Conservation (phyloP, 2,888 invertebrate genomes). For the Ligdia adustata region DNA sequence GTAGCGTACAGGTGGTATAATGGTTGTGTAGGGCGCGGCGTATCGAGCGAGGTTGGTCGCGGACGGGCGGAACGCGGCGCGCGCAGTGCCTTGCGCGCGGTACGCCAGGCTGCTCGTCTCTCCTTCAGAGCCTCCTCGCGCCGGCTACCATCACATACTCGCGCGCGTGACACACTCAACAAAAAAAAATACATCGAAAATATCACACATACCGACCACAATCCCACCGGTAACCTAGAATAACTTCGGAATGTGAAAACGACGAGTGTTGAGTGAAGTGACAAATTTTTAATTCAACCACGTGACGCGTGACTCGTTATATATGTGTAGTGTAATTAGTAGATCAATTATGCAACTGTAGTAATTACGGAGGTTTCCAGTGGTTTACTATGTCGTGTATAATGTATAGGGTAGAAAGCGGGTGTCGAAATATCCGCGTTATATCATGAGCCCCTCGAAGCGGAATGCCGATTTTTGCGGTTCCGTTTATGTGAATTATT, state of each 20-base stretch:
- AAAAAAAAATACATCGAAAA: conserved; percentile 14
- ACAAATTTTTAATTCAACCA: conserved; percentile 46
- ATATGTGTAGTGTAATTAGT: conserved; percentile 56
- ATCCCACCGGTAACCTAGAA: conserved; percentile 25
- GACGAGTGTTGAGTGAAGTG: conserved; percentile 37
- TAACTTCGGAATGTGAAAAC: conserved; percentile 18
- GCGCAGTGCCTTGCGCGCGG: conserved; percentile 64
- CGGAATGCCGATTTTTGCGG: conserved; percentile 5
- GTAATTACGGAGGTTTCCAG: conserved; percentile 28
- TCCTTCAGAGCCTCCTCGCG: conserved; percentile 24
- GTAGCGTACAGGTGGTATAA: conserved; percentile 75
- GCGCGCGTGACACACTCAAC: conserved; percentile 56
- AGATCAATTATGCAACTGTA: conserved; percentile 59
- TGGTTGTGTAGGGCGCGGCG: conserved; percentile 69
- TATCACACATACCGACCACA: conserved; percentile 10
- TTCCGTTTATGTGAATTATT: conserved; percentile 13
- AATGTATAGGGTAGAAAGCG: conserved; percentile 12
- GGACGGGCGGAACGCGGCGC: conserved; percentile 56
- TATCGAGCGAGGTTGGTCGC: conserved; percentile 60
- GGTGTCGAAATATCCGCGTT: conserved; percentile 19
- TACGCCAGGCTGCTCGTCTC: conserved; percentile 63
- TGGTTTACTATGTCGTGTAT: conserved; percentile 19
- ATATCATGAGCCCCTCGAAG: conserved; percentile 10
- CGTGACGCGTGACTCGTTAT: conserved; percentile 42
- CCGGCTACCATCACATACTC: conserved; percentile 46